Evolutionary conservation across 2,888 invertebrate species (phyloP).

Genomic region (Pandemis heparana): DNA sequence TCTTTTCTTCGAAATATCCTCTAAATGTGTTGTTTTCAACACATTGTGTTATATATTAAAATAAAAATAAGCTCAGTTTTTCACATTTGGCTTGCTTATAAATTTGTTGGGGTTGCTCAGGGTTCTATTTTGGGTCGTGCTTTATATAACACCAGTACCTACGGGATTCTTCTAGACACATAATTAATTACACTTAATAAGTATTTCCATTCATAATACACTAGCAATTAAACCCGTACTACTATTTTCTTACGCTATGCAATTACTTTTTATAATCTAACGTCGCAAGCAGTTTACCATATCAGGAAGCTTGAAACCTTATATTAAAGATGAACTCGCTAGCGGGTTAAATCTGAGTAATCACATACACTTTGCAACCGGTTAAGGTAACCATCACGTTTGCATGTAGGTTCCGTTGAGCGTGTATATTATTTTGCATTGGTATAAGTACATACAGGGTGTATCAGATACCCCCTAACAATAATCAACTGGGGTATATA

Average conservation of each 20-base stretch:
- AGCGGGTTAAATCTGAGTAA: constrained; percentile 26
- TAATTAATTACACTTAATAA: neutral
- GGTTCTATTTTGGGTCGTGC: neutral
- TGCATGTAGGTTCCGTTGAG: constrained; percentile 25
- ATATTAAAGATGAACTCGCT: constrained; percentile 36
- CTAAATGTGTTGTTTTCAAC: neutral
- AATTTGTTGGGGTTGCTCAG: neutral
- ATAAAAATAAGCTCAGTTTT: neutral
- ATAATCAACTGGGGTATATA: too few species aligned
- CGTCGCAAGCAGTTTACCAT: constrained; percentile 26
- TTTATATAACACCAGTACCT: neutral
- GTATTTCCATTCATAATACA: neutral
- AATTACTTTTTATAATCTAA: constrained; percentile 33
- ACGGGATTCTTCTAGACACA: neutral
- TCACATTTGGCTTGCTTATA: neutral
- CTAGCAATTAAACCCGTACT: neutral
- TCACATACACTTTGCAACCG: constrained; percentile 29
- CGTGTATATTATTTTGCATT: neutral
- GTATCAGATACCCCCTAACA: too few species aligned
- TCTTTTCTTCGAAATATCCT: neutral
- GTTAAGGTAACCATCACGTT: constrained; percentile 28
- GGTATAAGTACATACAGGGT: neutral
- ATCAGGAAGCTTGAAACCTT: constrained; percentile 27
- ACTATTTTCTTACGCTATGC: constrained; percentile 14
- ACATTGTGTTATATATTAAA: neutral